Conservation (phyloP, 2,113 vertebrate genomes). For the Cochlearius cochlearius region DNA sequence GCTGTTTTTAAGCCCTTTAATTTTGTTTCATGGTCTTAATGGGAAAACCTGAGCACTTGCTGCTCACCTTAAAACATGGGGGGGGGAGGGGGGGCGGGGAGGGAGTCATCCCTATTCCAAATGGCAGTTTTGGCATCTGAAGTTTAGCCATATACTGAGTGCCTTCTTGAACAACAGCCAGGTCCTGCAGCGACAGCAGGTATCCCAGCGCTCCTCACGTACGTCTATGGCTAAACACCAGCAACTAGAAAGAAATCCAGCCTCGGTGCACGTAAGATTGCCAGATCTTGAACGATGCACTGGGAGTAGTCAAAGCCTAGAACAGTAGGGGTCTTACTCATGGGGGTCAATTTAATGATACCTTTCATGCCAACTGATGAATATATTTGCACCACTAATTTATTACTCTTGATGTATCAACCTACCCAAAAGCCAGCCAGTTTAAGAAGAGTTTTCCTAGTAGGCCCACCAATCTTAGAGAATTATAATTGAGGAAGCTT, state of each 20-base stretch:
- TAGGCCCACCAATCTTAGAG: not conserved
- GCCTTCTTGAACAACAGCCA: not conserved
- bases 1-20: not conserved
- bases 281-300: not conserved
- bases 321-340: not conserved
- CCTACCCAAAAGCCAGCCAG: not conserved
- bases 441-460: not conserved
- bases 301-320: not conserved
- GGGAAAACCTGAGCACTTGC: not conserved
- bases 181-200: not conserved
- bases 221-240: rapidly evolving
- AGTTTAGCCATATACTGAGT: not conserved
- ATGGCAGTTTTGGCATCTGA: not conserved
- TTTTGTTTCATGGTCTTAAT: not conserved
- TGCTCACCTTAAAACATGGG: not conserved
- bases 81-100: too few species aligned
- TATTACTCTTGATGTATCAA: not conserved
- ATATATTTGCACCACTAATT: not conserved
- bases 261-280: not conserved
- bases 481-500: not conserved
- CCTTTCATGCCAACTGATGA: not conserved
- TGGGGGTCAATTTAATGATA: not conserved
- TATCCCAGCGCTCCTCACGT: too few species aligned
- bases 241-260: not conserved
- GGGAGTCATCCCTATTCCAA: not conserved